A percentile compares a stretch with the other conserved stretches of the same genome.
phyloP scores from a whole-genome alignment of 2,113 vertebrate genomes.

The Xiphophorus maculatus region DNA sequence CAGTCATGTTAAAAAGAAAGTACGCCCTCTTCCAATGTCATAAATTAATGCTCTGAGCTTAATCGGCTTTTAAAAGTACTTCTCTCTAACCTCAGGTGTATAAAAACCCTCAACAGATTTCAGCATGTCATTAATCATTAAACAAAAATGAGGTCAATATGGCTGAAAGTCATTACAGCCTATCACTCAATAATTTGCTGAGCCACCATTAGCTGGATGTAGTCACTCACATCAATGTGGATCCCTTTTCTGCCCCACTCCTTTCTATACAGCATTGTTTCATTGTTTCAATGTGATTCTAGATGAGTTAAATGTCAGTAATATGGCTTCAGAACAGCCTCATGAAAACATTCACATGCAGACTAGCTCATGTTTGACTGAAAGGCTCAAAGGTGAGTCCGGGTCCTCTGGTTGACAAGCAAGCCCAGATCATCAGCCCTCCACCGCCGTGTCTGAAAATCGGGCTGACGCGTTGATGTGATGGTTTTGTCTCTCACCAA shows the following conservation, averaged over 20 bases:
- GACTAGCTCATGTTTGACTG: neutral
- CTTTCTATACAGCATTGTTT: neutral
- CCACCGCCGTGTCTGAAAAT: neutral
- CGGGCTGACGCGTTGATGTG: neutral
- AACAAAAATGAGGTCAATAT: neutral
- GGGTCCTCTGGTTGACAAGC: neutral
- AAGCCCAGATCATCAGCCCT: neutral
- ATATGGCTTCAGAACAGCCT: neutral
- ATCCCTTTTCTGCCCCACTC: neutral
- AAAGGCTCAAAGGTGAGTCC: neutral
- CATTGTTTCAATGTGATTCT: neutral
- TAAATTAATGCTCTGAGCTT: neutral
- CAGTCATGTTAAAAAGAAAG: conserved; percentile 16
- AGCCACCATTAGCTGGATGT: neutral
- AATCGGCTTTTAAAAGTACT: neutral
- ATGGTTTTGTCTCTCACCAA: neutral
- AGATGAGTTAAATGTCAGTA: neutral
- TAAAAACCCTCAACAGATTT: no score
- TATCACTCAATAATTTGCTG: neutral
- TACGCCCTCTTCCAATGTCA: neutral
- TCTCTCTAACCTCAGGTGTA: neutral
- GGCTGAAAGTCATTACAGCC: no score
- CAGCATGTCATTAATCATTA: neutral
- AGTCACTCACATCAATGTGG: neutral
- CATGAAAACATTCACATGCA: neutral